Conservation (phyloP, 2,797 vertebrate genomes). For the Eutrigla gurnardus region DNA sequence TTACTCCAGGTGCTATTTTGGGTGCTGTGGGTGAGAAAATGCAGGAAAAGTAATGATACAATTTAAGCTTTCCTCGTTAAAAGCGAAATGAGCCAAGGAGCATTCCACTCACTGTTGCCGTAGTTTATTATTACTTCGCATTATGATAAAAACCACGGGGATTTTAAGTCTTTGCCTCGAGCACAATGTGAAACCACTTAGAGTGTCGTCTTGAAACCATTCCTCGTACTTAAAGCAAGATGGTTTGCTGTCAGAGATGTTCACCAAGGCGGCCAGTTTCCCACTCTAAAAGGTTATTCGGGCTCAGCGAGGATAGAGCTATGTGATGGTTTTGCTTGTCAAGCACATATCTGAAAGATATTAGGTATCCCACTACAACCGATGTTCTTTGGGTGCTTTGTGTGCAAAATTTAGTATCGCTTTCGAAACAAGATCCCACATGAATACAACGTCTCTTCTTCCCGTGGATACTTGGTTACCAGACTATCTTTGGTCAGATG, state of each 20-base stretch:
- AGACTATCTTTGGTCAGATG: slow-evolving; percentile 54
- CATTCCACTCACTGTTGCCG: slow-evolving; percentile 27
- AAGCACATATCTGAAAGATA: slow-evolving; percentile 52
- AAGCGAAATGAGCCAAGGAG: slow-evolving; percentile 23
- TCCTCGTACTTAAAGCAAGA: slow-evolving; percentile 32
- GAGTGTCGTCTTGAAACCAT: slow-evolving; percentile 55
- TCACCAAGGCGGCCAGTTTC: slow-evolving; percentile 49
- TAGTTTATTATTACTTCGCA: slow-evolving; percentile 61
- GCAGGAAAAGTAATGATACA: slow-evolving; percentile 19
- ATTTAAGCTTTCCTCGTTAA: slow-evolving; percentile 33
- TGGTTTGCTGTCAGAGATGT: slow-evolving; percentile 43
- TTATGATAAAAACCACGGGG: slow-evolving; percentile 60
- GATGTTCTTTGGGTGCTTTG: slow-evolving; percentile 4
- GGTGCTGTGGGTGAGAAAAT: slow-evolving; percentile 9
- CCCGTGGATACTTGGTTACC: slow-evolving; percentile 42
- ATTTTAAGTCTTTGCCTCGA: slow-evolving; percentile 51
- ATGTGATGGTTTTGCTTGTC: slow-evolving; percentile 39
- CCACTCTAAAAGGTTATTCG: slow-evolving; percentile 27
- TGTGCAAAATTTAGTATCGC: slow-evolving; percentile 29
- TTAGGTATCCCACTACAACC: slow-evolving; percentile 31
- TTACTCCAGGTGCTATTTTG: slow-evolving; percentile 23
- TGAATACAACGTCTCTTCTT: slow-evolving; percentile 45
- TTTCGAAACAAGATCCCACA: slow-evolving; percentile 47
- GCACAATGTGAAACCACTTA: slow-evolving; percentile 69
- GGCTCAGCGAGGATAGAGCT: slow-evolving; percentile 17